These are phyloP conservation scores for Lasiurus cinereus DNA, from an alignment of 2,113 vertebrate species.

Conservation along the genomic window DNA sequence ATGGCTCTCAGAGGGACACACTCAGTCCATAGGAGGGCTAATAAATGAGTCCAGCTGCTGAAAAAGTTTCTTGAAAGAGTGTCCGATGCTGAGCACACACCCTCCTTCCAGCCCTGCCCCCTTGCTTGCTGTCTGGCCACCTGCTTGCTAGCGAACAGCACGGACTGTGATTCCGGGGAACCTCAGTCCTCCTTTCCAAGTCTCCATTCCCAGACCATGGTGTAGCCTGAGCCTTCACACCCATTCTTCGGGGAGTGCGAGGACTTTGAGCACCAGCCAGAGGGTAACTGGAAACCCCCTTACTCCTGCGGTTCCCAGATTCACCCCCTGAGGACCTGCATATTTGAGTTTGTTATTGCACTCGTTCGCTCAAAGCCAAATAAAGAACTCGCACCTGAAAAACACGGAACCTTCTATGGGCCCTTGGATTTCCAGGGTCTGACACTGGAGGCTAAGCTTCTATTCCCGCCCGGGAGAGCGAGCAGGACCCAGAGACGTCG, in stretches of 20 bases:
- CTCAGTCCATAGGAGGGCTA: background rate
- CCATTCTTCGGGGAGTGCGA: constrained; percentile 65
- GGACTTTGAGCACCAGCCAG: constrained; percentile 72
- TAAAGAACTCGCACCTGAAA: constrained; percentile 81
- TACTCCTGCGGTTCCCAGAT: constrained; percentile 54
- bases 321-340: constrained; percentile 41
- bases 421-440: constrained; percentile 66
- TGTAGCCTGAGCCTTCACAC: constrained; percentile 62
- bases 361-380: constrained; percentile 77
- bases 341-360: constrained; percentile 62
- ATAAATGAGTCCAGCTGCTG: background rate
- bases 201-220: constrained; percentile 80
- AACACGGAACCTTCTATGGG: constrained; percentile 63
- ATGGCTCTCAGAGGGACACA: background rate
- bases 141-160: constrained; percentile 42
- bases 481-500: constrained; percentile 10
- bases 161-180: constrained; percentile 37
- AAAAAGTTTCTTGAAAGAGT: background rate
- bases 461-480: constrained; percentile 31
- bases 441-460: constrained; percentile 59
- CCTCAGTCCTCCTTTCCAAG: constrained; percentile 55
- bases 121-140: constrained; percentile 46
- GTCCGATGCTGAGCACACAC: background rate
- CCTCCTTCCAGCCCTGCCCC: background rate
- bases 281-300: constrained; percentile 74